Conservation (phyloP, 2,113 vertebrate species). For the Strix aluco region DNA sequence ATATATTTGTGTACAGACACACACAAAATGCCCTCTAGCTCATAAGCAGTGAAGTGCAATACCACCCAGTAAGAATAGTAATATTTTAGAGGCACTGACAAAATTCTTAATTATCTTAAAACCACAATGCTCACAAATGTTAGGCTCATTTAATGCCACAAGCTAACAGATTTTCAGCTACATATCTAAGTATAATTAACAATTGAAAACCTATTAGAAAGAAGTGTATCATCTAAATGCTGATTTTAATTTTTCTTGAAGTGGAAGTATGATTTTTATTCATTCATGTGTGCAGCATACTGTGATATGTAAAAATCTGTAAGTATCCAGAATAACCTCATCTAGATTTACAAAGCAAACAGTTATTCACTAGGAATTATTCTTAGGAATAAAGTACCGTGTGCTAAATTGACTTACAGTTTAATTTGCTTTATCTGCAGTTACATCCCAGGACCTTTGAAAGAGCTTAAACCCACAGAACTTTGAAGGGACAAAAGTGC, state of each 20-base stretch:
- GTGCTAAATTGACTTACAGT: background rate
- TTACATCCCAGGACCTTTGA: background rate
- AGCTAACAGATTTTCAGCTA: background rate
- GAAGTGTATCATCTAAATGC: background rate
- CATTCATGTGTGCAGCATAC: background rate
- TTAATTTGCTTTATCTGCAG: background rate
- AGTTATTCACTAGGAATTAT: background rate
- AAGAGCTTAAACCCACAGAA: background rate
- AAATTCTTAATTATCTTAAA: background rate
- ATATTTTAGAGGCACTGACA: background rate
- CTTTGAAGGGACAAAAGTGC: background rate
- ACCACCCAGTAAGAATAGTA: background rate
- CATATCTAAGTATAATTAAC: background rate
- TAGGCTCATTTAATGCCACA: background rate
- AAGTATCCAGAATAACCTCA: background rate
- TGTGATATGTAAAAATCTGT: background rate
- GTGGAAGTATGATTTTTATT: background rate
- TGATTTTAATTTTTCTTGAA: background rate
- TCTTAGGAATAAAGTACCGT: background rate
- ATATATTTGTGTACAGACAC: background rate
- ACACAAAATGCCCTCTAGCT: background rate
- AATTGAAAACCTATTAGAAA: background rate
- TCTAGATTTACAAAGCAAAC: background rate
- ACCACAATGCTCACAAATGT: background rate
- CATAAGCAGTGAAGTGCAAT: background rate